Conservation (phyloP, 1,140 invertebrate genomes). For the Diorhabda carinulata region DNA sequence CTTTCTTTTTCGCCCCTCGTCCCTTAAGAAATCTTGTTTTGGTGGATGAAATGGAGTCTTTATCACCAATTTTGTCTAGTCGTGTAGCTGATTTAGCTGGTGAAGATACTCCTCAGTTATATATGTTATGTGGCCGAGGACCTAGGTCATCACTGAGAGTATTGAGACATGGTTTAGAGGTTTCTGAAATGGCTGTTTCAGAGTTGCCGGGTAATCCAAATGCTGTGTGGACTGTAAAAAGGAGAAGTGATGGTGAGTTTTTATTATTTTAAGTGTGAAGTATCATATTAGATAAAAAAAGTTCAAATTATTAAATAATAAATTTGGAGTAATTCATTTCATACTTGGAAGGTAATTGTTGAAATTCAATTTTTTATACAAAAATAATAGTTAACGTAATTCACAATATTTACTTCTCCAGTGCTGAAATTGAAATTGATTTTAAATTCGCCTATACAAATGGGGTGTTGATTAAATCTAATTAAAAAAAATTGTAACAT, state of each 20-base stretch:
- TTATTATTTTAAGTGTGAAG: not conserved
- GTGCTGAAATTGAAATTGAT: no score
- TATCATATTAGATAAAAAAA: not conserved
- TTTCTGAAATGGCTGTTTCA: constrained; percentile 98
- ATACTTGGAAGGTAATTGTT: not conserved
- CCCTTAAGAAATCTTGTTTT: constrained; percentile 92
- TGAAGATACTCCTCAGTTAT: constrained; percentile 98
- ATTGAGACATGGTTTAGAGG: constrained; percentile 94
- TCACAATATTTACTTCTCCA: no score
- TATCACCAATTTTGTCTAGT: constrained; percentile 88
- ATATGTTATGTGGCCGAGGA: constrained; percentile 92
- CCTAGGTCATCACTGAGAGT: constrained; percentile 90
- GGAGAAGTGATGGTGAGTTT: constrained; percentile 81
- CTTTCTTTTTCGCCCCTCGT: constrained; percentile 97
- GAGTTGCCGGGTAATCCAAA: constrained; percentile 98
- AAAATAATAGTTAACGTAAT: no score
- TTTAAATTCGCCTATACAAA: no score
- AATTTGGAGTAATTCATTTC: no score
- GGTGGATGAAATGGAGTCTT: constrained; percentile 96
- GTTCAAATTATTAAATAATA: not conserved
- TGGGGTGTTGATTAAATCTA: not conserved
- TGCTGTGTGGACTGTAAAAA: constrained; percentile 99
- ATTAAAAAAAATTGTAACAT: not conserved
- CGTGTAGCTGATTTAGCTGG: constrained; percentile 85
- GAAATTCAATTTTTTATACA: no score